phyloP scores from a whole-genome alignment of 64 coral and sea anemone species.

The Porites lutea region DNA sequence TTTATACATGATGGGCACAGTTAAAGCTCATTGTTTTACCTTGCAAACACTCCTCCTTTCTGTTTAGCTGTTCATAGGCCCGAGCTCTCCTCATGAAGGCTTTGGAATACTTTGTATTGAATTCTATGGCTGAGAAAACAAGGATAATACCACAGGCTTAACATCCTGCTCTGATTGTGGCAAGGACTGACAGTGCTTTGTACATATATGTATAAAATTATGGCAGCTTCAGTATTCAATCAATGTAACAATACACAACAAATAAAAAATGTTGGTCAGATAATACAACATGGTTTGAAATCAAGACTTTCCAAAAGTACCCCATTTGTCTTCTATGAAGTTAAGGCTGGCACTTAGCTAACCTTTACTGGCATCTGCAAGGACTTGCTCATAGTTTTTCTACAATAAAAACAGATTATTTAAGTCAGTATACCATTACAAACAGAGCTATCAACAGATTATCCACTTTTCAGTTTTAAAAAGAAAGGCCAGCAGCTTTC shows the following conservation, averaged over 20 bases:
- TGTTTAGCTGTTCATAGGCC: conserved; percentile 78
- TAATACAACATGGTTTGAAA: not conserved
- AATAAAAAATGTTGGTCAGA: too few species aligned
- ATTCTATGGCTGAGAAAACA: conserved; percentile 72
- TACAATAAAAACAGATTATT: conserved; percentile 8
- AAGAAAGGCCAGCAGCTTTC: too few species aligned
- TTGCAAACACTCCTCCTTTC: conserved; percentile 91
- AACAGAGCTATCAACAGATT: too few species aligned
- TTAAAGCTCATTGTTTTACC: conserved; percentile 25
- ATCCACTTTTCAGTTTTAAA: too few species aligned
- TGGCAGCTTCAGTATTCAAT: too few species aligned
- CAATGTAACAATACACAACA: too few species aligned
- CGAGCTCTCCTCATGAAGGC: conserved; percentile 93
- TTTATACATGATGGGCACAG: too few species aligned
- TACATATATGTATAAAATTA: too few species aligned
- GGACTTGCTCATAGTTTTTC: conserved; percentile 79
- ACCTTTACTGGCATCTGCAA: conserved; percentile 80
- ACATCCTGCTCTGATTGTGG: too few species aligned
- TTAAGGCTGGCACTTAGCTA: not conserved
- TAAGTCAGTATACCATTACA: not conserved
- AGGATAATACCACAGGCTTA: not conserved
- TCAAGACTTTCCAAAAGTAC: not conserved
- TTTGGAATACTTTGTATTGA: conserved; percentile 93
- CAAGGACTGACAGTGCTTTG: too few species aligned
- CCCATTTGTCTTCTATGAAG: too few species aligned